Evolutionary conservation across 2,797 vertebrate species (phyloP), one percentile per base, ranked within the genome.

Genomic region (Clarias platycephalus): DNA sequence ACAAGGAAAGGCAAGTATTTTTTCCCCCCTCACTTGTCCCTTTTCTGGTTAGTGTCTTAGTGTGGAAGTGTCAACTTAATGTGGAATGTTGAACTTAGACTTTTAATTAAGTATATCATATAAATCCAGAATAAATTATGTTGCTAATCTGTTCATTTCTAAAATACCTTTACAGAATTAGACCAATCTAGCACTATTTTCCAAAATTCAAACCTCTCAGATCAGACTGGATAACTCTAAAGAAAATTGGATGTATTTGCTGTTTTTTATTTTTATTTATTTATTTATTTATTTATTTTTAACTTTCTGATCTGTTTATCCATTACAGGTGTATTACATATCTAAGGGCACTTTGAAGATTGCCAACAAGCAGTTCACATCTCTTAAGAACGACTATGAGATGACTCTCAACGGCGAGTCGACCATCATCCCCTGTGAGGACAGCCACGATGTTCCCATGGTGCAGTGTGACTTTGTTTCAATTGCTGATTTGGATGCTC

Each of bases 291-390:
- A 0, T 44, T 44, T 12, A 2, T 2, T 4, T 28, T 18, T 31
- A 80, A 64, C 37, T 1, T 64, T 64, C 16, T 22, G 4, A 31
- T 63, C 57, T 74, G 16, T 55, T 53, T 80, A 49, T 53, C n/a
- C 13, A 24, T 76, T 90, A 88, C 90, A 99, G 98, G 98, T 99
- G 64, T 99, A 97, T 94, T 99, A 97, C 91, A 91, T 99, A 92
- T 96, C 97, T 81, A 99, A 97, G 93, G 96, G 96, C 83, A 93
- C 93, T 86, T 90, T 99, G 92, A 99, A 99, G 95, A 97, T 97
- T 0, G 98, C 98, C 92, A 99, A 99, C 94, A 99, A 99, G 94
- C 97, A 99, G 89, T 99, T 96, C 93, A 94, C 97, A 0, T 96
- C 97, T 0, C 96, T 99, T 91, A 97, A 96, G 93, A 98, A 95